Evolutionary conservation across 2,113 vertebrate genomes (phyloP).

Genomic region (Beaufortia kweichowensis): DNA sequence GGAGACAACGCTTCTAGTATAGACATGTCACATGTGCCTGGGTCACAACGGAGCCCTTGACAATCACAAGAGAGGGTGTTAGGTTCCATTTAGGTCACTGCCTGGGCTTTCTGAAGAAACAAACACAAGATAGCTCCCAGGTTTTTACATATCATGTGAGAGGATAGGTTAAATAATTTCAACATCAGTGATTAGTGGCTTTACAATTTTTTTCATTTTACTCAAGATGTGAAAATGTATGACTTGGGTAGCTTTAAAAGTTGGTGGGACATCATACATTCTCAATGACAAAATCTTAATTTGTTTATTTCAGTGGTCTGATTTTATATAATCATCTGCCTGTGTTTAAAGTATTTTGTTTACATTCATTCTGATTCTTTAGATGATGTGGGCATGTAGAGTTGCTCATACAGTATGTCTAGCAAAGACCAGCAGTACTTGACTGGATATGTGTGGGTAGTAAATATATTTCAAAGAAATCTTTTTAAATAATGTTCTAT

Average conservation of each 20-base stretch:
- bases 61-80: neutral
- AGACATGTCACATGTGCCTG: neutral
- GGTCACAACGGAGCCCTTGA: neutral
- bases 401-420: neutral
- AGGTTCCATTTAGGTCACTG: no score
- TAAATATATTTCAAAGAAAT: constrained; percentile 10
- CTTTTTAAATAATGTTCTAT: neutral
- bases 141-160: no score
- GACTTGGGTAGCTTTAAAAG: neutral
- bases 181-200: no score
- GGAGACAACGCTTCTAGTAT: neutral
- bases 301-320: no score
- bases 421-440: neutral
- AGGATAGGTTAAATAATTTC: no score
- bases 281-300: no score
- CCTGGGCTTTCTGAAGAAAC: no score
- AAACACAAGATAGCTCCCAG: no score
- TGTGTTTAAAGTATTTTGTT: neutral
- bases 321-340: neutral
- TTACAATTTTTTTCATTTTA: neutral
- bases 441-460: neutral
- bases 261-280: constrained; percentile 2
- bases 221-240: neutral
- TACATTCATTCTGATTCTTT: neutral
- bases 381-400: neutral